These are phyloP conservation scores for Cydia pomonella DNA, from an alignment of 1,140 invertebrate genomes.

Conservation along the genomic window DNA sequence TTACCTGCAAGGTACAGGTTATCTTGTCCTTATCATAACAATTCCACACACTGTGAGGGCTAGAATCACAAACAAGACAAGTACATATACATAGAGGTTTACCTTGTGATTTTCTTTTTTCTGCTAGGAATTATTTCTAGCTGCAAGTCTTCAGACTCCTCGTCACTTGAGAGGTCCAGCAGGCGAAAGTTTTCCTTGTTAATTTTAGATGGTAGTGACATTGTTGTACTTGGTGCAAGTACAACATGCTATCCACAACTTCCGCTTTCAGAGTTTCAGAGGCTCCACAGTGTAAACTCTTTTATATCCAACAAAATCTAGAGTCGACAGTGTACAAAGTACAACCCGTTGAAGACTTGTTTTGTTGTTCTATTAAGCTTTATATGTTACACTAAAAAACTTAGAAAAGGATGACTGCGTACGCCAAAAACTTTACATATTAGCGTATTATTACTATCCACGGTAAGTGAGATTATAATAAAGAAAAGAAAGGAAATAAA, in stretches of 20 bases:
- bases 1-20: not conserved
- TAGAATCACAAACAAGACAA: too few relatives aligned
- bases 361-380: not conserved
- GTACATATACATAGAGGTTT: not conserved
- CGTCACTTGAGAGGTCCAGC: slow-evolving; percentile 82
- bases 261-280: not conserved
- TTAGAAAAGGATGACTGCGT: not conserved
- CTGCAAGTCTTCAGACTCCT: slow-evolving; percentile 83
- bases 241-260: slow-evolving; percentile 53
- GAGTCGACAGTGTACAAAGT: not conserved
- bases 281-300: not conserved
- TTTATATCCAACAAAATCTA: not conserved
- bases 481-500: slow-evolving; percentile 9
- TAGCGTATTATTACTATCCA: not conserved
- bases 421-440: not conserved
- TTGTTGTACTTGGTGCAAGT: slow-evolving; percentile 51
- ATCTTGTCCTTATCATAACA: not conserved
- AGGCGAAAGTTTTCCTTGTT: slow-evolving; percentile 85
- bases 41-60: too few relatives aligned
- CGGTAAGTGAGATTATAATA: not conserved
- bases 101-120: slow-evolving; percentile 79
- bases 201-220: slow-evolving; percentile 74
- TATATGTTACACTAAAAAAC: not conserved
- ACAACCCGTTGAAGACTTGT: not conserved
- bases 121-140: slow-evolving; percentile 82